Evolutionary conservation across 2,113 vertebrate genomes (phyloP).

Genomic region (Oostethus manadensis): DNA sequence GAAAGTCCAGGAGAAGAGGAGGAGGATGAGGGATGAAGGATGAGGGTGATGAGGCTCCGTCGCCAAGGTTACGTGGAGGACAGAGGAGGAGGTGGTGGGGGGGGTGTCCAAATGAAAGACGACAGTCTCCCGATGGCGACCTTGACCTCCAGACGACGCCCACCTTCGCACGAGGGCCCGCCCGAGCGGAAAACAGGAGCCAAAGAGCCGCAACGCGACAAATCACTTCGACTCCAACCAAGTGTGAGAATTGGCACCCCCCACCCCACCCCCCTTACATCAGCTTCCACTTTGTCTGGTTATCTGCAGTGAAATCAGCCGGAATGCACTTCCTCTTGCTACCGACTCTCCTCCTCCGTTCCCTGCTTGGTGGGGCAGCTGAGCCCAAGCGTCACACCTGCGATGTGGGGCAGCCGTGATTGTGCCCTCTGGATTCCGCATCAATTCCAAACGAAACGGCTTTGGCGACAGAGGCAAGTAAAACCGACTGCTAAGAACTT

Average conservation of each 20-base stretch:
- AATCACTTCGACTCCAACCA: slow-evolving; percentile 54
- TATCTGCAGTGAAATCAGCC: too few relatives aligned
- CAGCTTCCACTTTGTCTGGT: too few relatives aligned
- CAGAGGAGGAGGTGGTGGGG: slow-evolving; percentile 18
- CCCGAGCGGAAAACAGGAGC: slow-evolving; percentile 38
- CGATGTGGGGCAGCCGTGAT: not conserved
- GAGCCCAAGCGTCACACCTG: too few relatives aligned
- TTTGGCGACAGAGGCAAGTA: too few relatives aligned
- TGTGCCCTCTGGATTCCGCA: not conserved
- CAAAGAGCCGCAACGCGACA: slow-evolving; percentile 27
- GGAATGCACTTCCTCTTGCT: too few relatives aligned
- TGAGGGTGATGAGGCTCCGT: slow-evolving; percentile 48
- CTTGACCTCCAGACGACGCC: slow-evolving; percentile 48
- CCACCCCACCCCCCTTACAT: not conserved
- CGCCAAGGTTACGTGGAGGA: slow-evolving; percentile 70
- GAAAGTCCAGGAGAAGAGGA: slow-evolving; percentile 45
- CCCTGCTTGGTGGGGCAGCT: too few relatives aligned
- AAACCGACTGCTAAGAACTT: too few relatives aligned
- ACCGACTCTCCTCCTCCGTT: too few relatives aligned
- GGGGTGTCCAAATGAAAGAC: slow-evolving; percentile 41
- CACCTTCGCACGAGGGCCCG: slow-evolving; percentile 8
- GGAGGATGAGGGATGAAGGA: slow-evolving; percentile 62
- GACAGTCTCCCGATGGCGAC: slow-evolving; percentile 33
- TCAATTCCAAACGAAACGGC: not conserved
- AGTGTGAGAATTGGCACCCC: slow-evolving; percentile 53